Percentiles rank a stretch among this genome's conserved stretches.
phyloP scores from a whole-genome alignment of 1,140 invertebrate species.

The Probaryconus sp. region DNA sequence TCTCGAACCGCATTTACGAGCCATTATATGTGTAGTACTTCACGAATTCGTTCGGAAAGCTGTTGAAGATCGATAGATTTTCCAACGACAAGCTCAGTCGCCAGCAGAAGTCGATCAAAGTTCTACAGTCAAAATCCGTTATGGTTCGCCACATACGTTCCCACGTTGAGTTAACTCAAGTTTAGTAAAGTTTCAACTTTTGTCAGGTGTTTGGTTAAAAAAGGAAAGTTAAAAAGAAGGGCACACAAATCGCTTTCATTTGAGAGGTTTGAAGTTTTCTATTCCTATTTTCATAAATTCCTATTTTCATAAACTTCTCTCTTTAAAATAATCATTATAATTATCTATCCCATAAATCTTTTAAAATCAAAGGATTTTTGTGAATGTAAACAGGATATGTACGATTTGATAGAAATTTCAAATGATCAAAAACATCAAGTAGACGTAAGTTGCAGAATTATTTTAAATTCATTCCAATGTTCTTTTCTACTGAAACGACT shows the following conservation, averaged over 20 bases:
- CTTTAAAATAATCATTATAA: too few species aligned
- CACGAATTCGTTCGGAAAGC: conserved; percentile 37
- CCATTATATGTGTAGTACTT: conserved; percentile 3
- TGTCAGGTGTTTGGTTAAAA: conserved; percentile 15
- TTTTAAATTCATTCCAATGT: conserved; percentile 2
- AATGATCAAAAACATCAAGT: too few species aligned
- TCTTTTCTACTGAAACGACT: conserved; percentile 26
- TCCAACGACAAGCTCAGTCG: conserved; percentile 35
- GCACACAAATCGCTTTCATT: too few species aligned
- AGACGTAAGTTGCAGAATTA: too few species aligned
- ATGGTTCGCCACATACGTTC: conserved; percentile 25
- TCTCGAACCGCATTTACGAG: conserved; percentile 11
- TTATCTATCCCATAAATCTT: too few species aligned
- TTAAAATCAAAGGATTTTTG: too few species aligned
- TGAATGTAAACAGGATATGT: too few species aligned
- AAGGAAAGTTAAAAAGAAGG: conserved; percentile 13
- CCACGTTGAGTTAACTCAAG: conserved; percentile 5
- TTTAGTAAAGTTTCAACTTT: conserved; percentile 43
- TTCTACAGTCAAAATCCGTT: conserved; percentile 46
- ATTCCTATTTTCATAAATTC: too few species aligned
- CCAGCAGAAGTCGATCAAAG: conserved; percentile 60
- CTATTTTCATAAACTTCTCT: too few species aligned
- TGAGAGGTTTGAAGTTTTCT: too few species aligned
- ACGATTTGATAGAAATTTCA: too few species aligned
- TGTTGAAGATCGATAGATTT: conserved; percentile 54